A percentile compares a stretch with the other conserved stretches of the same genome.
Conservation (phyloP, 2,113 vertebrate genomes). For the Herpetotheres cachinnans region DNA sequence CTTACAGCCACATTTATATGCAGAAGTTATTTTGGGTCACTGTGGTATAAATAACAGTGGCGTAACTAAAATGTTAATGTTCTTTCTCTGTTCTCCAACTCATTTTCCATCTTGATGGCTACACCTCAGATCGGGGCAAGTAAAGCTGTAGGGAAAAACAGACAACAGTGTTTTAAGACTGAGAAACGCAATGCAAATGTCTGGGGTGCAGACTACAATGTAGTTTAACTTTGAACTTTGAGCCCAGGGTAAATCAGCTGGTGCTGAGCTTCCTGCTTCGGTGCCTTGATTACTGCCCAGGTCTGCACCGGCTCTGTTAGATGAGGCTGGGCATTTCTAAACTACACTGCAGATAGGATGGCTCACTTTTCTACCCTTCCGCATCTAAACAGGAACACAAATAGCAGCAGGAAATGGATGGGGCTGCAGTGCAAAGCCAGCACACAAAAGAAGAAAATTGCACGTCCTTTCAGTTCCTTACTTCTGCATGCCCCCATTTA, state of each 20-base stretch:
- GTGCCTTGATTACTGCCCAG: not conserved
- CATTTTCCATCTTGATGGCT: not conserved
- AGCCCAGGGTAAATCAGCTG: not conserved
- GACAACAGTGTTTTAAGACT: not conserved
- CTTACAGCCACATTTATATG: not conserved
- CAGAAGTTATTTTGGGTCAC: not conserved
- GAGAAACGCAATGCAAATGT: not conserved
- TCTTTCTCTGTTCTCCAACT: not conserved
- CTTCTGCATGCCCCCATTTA: not conserved
- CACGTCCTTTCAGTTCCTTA: not conserved
- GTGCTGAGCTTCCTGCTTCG: not conserved
- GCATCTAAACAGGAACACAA: not conserved
- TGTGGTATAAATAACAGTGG: not conserved
- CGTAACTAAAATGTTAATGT: not conserved
- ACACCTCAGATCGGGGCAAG: not conserved
- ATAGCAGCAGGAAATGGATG: not conserved
- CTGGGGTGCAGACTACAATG: not conserved
- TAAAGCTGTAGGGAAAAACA: not conserved
- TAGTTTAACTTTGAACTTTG: not conserved
- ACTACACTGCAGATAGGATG: rapidly evolving
- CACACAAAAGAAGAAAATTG: not conserved
- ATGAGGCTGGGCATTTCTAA: not conserved
- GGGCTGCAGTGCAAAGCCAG: not conserved
- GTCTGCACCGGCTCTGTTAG: not conserved
- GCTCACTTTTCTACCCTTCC: not conserved